Conservation (phyloP, 1,140 invertebrate genomes). For the Drosophila tristis region DNA sequence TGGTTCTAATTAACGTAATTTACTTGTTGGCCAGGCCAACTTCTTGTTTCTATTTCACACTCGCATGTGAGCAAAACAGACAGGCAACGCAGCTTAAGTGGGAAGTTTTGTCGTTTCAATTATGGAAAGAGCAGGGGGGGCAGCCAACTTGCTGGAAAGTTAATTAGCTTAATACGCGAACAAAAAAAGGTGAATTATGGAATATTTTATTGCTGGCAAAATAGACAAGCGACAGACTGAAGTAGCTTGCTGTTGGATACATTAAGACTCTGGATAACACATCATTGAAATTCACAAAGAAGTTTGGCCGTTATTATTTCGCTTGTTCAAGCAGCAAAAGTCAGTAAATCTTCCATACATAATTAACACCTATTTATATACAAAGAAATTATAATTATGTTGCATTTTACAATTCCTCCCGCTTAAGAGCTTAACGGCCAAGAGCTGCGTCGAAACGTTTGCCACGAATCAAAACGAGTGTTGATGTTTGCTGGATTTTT, state of each 20-base stretch:
- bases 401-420: background rate
- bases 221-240: background rate
- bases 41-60: conserved; percentile 21
- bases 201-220: conserved; percentile 20
- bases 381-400: background rate
- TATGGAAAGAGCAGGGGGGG: conserved; percentile 11
- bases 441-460: background rate
- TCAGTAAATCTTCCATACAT: no score
- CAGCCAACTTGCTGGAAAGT: conserved; percentile 31
- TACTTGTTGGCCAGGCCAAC: conserved; percentile 40
- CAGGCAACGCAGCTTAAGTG: conserved; percentile 13
- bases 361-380: no score
- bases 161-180: conserved; percentile 34
- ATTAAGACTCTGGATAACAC: no score
- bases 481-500: conserved; percentile 8
- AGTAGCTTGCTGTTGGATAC: no score
- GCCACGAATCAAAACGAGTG: conserved; percentile 31
- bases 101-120: conserved; percentile 43
- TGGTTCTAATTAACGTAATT: conserved; percentile 72
- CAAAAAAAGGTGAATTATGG: conserved; percentile 37
- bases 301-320: no score
- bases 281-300: no score
- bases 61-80: conserved; percentile 18
- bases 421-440: background rate
- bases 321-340: no score